Conservation (phyloP, 2,888 invertebrate species). For the Vesta saturnalis region DNA sequence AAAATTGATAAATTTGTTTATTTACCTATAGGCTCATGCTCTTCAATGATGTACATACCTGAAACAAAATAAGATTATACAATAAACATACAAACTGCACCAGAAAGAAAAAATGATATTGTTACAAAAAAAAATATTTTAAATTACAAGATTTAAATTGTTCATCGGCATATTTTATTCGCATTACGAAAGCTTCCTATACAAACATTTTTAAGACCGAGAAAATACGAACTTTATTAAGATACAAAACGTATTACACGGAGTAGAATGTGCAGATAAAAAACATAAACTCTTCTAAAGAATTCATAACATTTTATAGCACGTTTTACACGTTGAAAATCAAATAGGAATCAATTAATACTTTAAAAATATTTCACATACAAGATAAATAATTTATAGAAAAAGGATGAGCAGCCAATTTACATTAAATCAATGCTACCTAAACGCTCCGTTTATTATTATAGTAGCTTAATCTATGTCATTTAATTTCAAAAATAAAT, state of each 20-base stretch:
- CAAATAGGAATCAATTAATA: background rate
- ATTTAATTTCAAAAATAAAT: no score
- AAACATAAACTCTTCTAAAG: slow-evolving; percentile 18
- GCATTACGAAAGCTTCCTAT: slow-evolving; percentile 6
- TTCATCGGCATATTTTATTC: slow-evolving; percentile 12
- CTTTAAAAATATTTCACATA: background rate
- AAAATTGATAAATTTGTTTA: no score
- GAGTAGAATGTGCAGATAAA: slow-evolving; percentile 15
- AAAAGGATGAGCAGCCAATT: no score
- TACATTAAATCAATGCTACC: no score
- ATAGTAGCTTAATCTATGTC: no score
- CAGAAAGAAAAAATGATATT: background rate
- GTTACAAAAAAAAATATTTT: background rate
- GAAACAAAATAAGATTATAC: background rate
- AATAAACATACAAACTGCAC: background rate
- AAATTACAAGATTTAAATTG: background rate
- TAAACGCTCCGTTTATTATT: no score
- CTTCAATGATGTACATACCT: no score
- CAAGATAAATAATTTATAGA: no score
- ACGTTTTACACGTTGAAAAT: background rate
- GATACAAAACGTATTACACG: slow-evolving; percentile 21
- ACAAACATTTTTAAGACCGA: slow-evolving; percentile 8
- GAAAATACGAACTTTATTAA: slow-evolving; percentile 19
- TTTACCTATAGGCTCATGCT: no score
- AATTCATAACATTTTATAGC: slow-evolving; percentile 21